These are phyloP conservation scores for Micronycteris hirsuta DNA, from an alignment of 2,113 vertebrate genomes.

Conservation along the genomic window DNA sequence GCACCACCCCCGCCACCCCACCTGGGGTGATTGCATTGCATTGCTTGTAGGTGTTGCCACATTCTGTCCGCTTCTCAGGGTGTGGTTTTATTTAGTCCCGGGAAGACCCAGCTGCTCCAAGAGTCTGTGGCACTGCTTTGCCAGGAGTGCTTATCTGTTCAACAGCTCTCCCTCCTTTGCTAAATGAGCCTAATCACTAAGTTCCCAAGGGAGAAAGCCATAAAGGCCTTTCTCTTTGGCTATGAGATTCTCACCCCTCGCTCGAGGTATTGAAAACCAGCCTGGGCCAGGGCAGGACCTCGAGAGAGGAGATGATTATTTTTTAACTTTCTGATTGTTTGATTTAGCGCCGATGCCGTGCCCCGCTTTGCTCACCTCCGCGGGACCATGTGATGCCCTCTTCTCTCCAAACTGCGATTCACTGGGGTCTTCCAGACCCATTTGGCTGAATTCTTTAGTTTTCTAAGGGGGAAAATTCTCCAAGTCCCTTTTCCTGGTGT, in stretches of 20 bases:
- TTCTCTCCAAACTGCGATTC: background rate
- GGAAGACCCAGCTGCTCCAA: background rate
- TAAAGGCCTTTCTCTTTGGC: background rate
- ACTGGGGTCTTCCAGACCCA: background rate
- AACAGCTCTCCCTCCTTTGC: background rate
- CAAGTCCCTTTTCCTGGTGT: background rate
- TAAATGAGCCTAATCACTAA: slow-evolving; percentile 6
- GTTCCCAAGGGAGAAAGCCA: background rate
- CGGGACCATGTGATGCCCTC: background rate
- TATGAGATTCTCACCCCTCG: background rate
- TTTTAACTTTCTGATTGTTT: background rate
- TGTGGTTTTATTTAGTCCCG: background rate
- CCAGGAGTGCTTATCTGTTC: background rate
- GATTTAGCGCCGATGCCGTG: background rate
- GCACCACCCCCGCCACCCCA: no score
- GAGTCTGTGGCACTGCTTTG: background rate
- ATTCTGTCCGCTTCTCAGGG: background rate
- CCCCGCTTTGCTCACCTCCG: background rate
- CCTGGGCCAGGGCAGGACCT: background rate
- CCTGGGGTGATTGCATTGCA: background rate
- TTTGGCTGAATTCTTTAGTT: background rate
- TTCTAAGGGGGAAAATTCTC: background rate
- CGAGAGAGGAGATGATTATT: background rate
- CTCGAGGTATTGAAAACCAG: background rate
- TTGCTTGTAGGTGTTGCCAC: background rate